Percentiles rank a stretch among this genome's conserved stretches.
Conservation (phyloP, 1,140 invertebrate species). For the Drosophila ercepeae region DNA sequence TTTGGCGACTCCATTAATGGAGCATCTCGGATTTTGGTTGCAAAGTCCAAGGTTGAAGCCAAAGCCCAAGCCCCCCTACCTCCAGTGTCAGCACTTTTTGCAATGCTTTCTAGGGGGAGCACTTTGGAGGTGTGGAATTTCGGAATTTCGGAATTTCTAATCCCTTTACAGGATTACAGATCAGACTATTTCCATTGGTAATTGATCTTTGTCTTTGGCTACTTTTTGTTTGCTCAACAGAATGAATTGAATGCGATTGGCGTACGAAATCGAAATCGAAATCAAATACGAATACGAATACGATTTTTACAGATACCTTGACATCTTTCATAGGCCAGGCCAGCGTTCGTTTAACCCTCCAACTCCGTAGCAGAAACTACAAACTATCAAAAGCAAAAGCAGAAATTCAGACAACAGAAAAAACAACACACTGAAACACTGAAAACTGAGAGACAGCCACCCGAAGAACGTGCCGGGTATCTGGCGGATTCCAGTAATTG, state of each 20-base stretch:
- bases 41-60: constrained; percentile 70
- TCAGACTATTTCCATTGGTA: background rate
- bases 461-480: constrained; percentile 47
- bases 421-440: background rate
- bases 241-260: constrained; percentile 57
- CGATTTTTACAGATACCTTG: constrained; percentile 74
- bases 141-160: background rate
- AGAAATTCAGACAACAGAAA: background rate
- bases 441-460: constrained; percentile 5
- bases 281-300: constrained; percentile 36
- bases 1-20: constrained; percentile 44
- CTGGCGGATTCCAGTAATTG: constrained; percentile 30
- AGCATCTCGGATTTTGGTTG: constrained; percentile 53
- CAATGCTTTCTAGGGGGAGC: background rate
- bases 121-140: too few relatives aligned
- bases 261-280: constrained; percentile 62
- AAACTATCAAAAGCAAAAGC: background rate
- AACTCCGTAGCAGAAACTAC: constrained; percentile 49
- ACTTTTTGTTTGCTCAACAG: constrained; percentile 4
- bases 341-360: constrained; percentile 77
- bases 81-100: constrained; percentile 7
- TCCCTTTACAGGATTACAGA: background rate
- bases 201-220: constrained; percentile 3
- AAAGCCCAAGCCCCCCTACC: background rate
- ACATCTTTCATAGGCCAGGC: constrained; percentile 77